These are phyloP conservation scores for Galagoides demidoff DNA, from an alignment of 2,797 vertebrate species.

Conservation along the genomic window DNA sequence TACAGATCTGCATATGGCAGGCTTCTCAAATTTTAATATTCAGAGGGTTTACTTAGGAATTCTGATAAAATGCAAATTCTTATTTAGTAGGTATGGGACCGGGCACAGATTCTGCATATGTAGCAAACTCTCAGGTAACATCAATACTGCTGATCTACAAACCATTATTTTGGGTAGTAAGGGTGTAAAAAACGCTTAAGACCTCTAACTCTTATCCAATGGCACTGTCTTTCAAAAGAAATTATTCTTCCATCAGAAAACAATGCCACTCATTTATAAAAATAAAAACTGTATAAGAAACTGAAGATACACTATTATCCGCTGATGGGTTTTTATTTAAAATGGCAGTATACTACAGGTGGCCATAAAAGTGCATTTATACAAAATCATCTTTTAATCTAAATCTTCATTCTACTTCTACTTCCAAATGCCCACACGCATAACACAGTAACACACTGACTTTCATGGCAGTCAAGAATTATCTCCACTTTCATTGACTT, in stretches of 20 bases:
- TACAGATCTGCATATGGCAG: neutral
- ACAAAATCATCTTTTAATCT: constrained; percentile 12
- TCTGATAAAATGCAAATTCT: neutral
- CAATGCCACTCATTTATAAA: constrained; percentile 40
- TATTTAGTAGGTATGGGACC: neutral
- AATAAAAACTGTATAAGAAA: neutral
- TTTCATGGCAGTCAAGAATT: neutral
- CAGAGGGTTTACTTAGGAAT: neutral
- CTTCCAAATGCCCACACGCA: neutral
- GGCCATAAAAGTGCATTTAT: neutral
- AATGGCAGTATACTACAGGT: neutral
- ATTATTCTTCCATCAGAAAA: neutral
- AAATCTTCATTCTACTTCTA: neutral
- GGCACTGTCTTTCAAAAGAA: constrained; percentile 1
- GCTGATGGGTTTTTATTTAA: constrained; percentile 41
- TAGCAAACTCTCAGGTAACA: neutral
- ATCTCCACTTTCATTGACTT: neutral
- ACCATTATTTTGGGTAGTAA: neutral
- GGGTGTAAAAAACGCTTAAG: neutral
- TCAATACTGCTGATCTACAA: neutral
- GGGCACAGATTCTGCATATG: neutral
- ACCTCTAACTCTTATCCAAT: neutral
- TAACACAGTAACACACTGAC: neutral
- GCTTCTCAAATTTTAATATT: constrained; percentile 45
- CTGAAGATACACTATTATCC: neutral